Evolutionary conservation across 2,797 vertebrate species (phyloP).

Genomic region (Gymnoscopelus braueri): DNA sequence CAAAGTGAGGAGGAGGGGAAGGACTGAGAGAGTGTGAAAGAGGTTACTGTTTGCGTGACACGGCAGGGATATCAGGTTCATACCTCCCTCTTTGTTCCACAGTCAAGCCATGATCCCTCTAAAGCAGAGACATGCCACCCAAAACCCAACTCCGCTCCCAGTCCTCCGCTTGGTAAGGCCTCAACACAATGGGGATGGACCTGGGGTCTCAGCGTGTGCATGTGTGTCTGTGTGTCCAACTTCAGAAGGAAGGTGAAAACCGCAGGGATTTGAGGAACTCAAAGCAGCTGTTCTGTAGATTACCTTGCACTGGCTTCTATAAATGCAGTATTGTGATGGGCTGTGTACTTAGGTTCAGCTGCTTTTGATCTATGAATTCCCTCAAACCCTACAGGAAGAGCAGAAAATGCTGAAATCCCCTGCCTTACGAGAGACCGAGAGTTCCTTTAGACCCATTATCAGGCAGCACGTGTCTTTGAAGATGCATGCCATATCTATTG

Average conservation of each 20-base stretch:
- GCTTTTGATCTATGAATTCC: constrained; percentile 23
- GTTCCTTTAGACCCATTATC: constrained; percentile 9
- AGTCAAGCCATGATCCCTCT: constrained; percentile 58
- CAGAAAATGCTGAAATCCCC: constrained; percentile 13
- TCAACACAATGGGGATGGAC: constrained; percentile 61
- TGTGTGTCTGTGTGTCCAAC: constrained; percentile 50
- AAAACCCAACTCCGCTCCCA: constrained; percentile 68
- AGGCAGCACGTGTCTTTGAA: neutral
- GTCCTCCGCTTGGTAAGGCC: constrained; percentile 50
- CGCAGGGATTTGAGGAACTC: constrained; percentile 55
- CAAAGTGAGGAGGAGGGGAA: constrained; percentile 52
- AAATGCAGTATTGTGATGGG: neutral
- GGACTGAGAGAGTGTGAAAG: constrained; percentile 55
- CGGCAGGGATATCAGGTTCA: constrained; percentile 74
- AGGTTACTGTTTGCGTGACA: constrained; percentile 68
- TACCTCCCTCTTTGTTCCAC: constrained; percentile 71
- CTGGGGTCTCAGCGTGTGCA: constrained; percentile 50
- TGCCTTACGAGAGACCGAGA: neutral
- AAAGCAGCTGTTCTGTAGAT: constrained; percentile 68
- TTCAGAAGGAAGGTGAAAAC: constrained; percentile 62
- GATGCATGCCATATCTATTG: constrained; percentile 7
- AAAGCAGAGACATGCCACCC: constrained; percentile 68
- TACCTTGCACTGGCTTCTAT: constrained; percentile 39
- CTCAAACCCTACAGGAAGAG: constrained; percentile 21
- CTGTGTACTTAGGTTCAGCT: constrained; percentile 1